Base-by-base conservation (phyloP, 2,797 vertebrate species). In the Meda fulgida region DNA sequence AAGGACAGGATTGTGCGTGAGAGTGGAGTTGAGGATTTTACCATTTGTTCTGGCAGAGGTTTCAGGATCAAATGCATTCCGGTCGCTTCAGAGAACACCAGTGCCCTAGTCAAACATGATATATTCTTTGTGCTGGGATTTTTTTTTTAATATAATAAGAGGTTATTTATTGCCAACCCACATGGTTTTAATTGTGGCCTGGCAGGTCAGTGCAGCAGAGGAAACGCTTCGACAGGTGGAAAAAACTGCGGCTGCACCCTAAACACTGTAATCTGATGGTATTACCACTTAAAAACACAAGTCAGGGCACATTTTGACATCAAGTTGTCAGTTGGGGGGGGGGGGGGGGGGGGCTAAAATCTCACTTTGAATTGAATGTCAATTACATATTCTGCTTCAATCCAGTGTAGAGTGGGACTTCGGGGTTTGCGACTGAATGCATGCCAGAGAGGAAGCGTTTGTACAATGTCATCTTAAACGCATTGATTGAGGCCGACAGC, bases 261-360 rank as follows among this genome's bases (percentile, higher is more conserved):
- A 93, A 95, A 95, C 93, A 93, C 93, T 91, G 92, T 95, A 95
- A 96, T 96, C 95, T 94, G 92, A 92, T 93, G 93, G 93, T 94
- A 95, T 95, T 95, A 95, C 91, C 60, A 83, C 94, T 94, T 93
- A 95, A 92, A 91, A 94, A 90, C 75, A 38, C 51, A 46, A 43
- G 63, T 91, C 91, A 93, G 89, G 87, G 91, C 92, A 89, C 89
- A 92, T 93, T 94, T 95, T 93, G 93, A 46, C 67, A 94, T 93
- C 60, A 58, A 8, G 19, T 79, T 55, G 86, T 86, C 76, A 72
- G 55, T 73, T 77, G n/a, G n/a, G n/a, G n/a, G n/a, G n/a, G 36
- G 36, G 31, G 31, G 31, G 31, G 31, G 31, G 18, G 40, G 10
- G n/a, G 4, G 26, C 46, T 80, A 18, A 51, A 80, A 53, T n/a